Evolutionary conservation across 2,888 invertebrate genomes (phyloP).

Genomic region (Branchellion lobata): DNA sequence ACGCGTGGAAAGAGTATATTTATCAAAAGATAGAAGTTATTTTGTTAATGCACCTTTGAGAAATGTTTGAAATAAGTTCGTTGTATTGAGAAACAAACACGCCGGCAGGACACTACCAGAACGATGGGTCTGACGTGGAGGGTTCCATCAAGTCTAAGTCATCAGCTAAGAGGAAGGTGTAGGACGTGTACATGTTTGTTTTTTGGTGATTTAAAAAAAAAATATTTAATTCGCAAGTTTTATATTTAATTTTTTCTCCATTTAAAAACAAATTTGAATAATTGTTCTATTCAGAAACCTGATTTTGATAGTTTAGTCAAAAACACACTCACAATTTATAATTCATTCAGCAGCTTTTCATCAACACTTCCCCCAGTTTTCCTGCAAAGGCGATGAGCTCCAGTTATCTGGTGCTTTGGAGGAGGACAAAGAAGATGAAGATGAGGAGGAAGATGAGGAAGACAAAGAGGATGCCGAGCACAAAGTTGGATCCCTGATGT

Average conservation of each 20-base stretch:
- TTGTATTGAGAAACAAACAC: too few relatives aligned
- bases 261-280: too few relatives aligned
- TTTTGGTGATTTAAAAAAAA: too few relatives aligned
- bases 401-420: conserved; percentile 49
- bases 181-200: too few relatives aligned
- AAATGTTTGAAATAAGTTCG: too few relatives aligned
- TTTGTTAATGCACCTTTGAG: too few relatives aligned
- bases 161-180: neutral
- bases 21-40: too few relatives aligned
- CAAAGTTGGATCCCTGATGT: conserved; percentile 80
- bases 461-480: conserved; percentile 60
- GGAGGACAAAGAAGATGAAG: conserved; percentile 59
- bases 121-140: neutral
- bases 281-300: too few relatives aligned
- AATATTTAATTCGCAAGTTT: too few relatives aligned
- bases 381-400: conserved; percentile 26
- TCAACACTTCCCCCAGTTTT: neutral
- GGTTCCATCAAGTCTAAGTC: conserved; percentile 8
- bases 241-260: neutral
- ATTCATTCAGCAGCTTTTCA: too few relatives aligned
- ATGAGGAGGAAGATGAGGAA: conserved; percentile 60
- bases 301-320: too few relatives aligned
- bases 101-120: neutral
- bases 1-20: too few relatives aligned
- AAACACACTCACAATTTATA: neutral